A percentile compares a stretch with the other conserved stretches of the same genome.
These are phyloP conservation scores for Phaedon cochleariae DNA, from an alignment of 2,888 invertebrate species.

Conservation along the genomic window DNA sequence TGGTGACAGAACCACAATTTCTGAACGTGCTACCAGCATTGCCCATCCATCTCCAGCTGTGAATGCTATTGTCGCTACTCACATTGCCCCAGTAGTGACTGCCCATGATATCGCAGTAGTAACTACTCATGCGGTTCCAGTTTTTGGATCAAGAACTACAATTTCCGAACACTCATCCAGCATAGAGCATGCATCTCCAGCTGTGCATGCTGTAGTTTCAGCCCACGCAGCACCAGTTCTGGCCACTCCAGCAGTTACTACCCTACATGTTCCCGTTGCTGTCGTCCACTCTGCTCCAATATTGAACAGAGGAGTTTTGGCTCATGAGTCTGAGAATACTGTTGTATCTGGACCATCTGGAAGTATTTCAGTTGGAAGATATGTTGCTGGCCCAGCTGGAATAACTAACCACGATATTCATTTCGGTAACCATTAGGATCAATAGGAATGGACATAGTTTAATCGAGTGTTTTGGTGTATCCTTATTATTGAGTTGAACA, in stretches of 20 bases:
- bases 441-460: too few species aligned
- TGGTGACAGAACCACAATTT: not conserved
- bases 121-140: conserved; percentile 7
- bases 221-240: not conserved
- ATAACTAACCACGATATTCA: too few species aligned
- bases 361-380: not conserved
- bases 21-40: conserved; percentile 3
- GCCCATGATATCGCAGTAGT: conserved; percentile 1
- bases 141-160: conserved; percentile 10
- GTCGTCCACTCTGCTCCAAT: not conserved
- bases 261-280: not conserved
- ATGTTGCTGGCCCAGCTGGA: too few species aligned
- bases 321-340: not conserved
- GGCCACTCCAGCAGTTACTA: not conserved
- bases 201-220: not conserved
- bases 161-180: conserved; percentile 11
- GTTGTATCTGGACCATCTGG: not conserved
- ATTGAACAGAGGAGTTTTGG: not conserved
- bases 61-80: not conserved
- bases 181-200: conserved; percentile 8
- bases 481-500: too few species aligned
- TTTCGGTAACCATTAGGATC: too few species aligned
- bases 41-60: not conserved
- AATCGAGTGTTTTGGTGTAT: too few species aligned
- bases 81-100: not conserved